Evolutionary conservation across 2,888 invertebrate genomes (phyloP), one percentile per base, ranked within the genome.

Genomic region (Eugnorisma glareosa): DNA sequence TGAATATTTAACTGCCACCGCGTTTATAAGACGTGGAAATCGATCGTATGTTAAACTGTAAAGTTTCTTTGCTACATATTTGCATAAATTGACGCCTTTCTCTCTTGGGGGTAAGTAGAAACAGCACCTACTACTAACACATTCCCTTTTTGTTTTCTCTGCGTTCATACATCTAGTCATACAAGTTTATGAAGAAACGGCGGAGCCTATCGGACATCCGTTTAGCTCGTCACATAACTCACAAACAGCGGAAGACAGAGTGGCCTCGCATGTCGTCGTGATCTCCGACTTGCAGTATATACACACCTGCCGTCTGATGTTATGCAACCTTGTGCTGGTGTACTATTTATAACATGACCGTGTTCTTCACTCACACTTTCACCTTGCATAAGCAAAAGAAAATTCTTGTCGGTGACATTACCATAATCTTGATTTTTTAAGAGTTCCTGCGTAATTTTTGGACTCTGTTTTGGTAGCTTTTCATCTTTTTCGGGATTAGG

Each of bases 221-320:
- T 78, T 76, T 77, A 11, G 71, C 77, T 81, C 69, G 81, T 85
- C 85, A 87, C 86, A 86, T 77, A 81, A 82, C 69, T 84, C 85
- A 86, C 82, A 75, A 71, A 68, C 69, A 86, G 79, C 89, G 90
- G 89, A 91, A 86, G 66, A 31, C 70, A 13, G n/a, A 24, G 64
- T 77, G 83, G 51, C 88, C 88, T 88, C 79, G 77, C 81, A 80
- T 81, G 80, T 79, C 70, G 69, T 67, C 54, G 40, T 66, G 75
- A 82, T 79, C 82, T 78, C 76, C 66, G 35, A 68, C 67, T 75
- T 82, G 81, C 75, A 79, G 72, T 69, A 75, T 69, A 75, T 70
- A 68, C 45, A 69, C 71, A 69, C 57, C 43, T 75, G 67, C 67
- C 71, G 67, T 66, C 63, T 67, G 74, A 75, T 73, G 64, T 79